Evolutionary conservation across 2,888 invertebrate genomes (phyloP), one percentile per base, ranked within the genome.

Genomic region (Actias luna): DNA sequence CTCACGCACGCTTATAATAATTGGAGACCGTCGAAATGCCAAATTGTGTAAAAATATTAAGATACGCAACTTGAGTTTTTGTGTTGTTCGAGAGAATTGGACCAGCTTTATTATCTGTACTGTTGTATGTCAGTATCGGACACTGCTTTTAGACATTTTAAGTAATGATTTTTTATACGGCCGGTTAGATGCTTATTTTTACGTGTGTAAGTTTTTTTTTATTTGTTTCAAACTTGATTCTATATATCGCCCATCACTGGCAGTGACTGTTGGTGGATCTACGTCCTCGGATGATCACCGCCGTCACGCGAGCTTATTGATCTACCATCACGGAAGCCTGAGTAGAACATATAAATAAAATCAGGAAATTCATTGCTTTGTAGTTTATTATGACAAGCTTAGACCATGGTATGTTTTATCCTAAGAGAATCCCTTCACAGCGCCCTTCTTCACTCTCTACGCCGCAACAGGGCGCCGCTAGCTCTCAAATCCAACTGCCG

Each of bases 131-230:
- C 55, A 52, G 33, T 52, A 27, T 52, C 27, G 27, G 27, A 27
- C 52, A 55, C 27, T 55, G 29, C 55, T 29, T 29, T 55, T n/a
- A 55, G 29, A 55, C 8, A n/a, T 55, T 55, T 55, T 55, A 55
- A 29, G 16, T 8, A n/a, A 29, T 1, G 7, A 3, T 55, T 55
- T 29, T 55, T 55, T 55, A 55, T 55, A 14, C 29, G n/a, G 16
- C 5, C 7, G n/a, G 29, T 16, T 55, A 10, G n/a, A 55, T 55
- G 55, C 4, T 55, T 55, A 55, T 16, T 29, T 29, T 55, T 55
- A 50, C 29, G 8, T 52, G 52, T 5, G 55, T n/a, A 25, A 50
- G 2, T 25, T 25, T 25, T 46, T 46, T 50, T 39, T 50, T 8
- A 33, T n/a, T n/a, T n/a, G 8, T 33, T 25, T 22, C 4, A 12